Evolutionary conservation across 2,797 vertebrate species (phyloP), one percentile per base, ranked within the genome.

Genomic region (Girardinus metallicus): DNA sequence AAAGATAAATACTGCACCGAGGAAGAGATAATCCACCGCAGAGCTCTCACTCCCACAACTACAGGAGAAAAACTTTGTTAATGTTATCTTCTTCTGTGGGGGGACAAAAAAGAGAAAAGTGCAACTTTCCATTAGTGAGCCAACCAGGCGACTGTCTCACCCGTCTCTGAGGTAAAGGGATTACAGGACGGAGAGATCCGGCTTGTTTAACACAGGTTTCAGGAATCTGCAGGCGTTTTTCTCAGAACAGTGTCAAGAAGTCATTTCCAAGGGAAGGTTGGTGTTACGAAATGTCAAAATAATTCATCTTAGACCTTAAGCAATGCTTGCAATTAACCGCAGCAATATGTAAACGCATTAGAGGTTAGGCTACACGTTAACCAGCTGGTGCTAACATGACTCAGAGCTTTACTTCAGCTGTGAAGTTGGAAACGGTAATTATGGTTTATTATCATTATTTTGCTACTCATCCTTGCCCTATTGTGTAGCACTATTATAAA

Each of bases 21-120:
- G 81, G 46, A 78, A 76, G 79, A 74, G 78, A 82, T 90, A 89
- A 93, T 91, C 90, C 76, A 86, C 88, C 87, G 68, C 41, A 31
- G 75, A 77, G 77, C 77, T 85, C 80, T 78, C 75, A 55, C 80
- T 88, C 78, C 68, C 51, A 62, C 76, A 78, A 80, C 81, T 71
- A 49, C 74, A 36, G 66, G 60, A 75, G 80, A 91, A 89, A 89
- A 89, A 89, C 81, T 81, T 92, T 87, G 77, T 84, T 86, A 77
- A 83, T 80, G 81, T 86, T 89, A 84, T 90, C 86, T 36, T 81
- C 85, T 34, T 80, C 77, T 71, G 43, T 16, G 39, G 31, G 49
- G 23, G 73, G 77, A 13, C n/a, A n/a, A 21, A 68, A 84, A 44
- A 75, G 76, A 78, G 9, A 43, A 21, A 49, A 41, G 44, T 51